Evolutionary conservation across 1,140 invertebrate species (phyloP).

Genomic region (Temnothorax longispinosus): DNA sequence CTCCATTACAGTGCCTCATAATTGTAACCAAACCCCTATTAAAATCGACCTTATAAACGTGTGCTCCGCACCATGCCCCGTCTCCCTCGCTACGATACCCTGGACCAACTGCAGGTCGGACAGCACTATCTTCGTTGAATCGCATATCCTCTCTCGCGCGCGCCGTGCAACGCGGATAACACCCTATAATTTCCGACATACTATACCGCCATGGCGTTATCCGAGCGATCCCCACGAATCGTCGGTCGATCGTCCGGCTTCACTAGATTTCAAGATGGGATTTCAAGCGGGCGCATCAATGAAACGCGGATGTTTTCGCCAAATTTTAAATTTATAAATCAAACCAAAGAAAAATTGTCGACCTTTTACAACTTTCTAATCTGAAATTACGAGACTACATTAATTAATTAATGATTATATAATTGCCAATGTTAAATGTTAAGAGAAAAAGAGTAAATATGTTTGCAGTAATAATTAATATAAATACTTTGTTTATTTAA

Average conservation of each 20-base stretch:
- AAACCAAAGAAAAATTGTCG: neutral
- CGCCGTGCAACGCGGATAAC: conserved; percentile 78
- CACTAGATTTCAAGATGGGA: conserved; percentile 79
- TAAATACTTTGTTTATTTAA: neutral
- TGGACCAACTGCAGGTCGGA: conserved; percentile 49
- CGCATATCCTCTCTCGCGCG: conserved; percentile 77
- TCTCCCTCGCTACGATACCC: neutral
- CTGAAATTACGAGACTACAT: neutral
- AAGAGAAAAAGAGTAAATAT: neutral
- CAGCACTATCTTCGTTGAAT: conserved; percentile 80
- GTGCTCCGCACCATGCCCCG: conserved; percentile 50
- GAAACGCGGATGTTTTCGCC: neutral
- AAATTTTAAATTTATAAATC: conserved; percentile 29
- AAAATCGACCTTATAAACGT: conserved; percentile 80
- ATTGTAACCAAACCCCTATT: conserved; percentile 80
- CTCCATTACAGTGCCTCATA: conserved; percentile 75
- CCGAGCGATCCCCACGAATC: conserved; percentile 78
- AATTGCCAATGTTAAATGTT: neutral
- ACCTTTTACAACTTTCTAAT: neutral
- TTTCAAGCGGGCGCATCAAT: conserved; percentile 53
- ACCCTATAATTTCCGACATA: conserved; percentile 84
- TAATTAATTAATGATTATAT: neutral
- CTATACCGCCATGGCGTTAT: conserved; percentile 80
- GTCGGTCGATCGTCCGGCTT: conserved; percentile 76
- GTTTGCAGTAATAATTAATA: neutral